Conservation (phyloP, 1,140 invertebrate species). For the Aphelenchoides fujianensis region DNA sequence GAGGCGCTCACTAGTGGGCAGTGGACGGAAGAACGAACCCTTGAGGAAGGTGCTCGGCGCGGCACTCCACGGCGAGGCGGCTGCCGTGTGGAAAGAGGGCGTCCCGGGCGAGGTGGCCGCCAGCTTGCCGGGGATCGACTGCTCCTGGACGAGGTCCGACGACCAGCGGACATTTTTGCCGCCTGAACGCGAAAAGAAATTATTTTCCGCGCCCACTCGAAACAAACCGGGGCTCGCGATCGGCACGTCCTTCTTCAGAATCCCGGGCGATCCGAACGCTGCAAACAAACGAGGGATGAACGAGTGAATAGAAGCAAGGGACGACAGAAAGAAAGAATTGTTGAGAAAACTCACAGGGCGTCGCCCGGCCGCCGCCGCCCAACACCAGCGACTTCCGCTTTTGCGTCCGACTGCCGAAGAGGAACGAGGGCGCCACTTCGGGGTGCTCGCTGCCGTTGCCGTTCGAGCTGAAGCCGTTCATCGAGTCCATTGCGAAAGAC, state of each 20-base stretch:
- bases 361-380: not conserved
- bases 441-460: not conserved
- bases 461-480: constrained; percentile 7
- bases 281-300: no score
- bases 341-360: not conserved
- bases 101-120: not conserved
- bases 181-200: not conserved
- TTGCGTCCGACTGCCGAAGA: not conserved
- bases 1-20: not conserved
- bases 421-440: constrained; percentile 6
- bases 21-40: not conserved
- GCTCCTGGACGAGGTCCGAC: constrained; percentile 10
- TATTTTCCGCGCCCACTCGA: not conserved
- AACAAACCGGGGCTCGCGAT: not conserved
- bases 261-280: constrained; percentile 6
- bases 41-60: not conserved
- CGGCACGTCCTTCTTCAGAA: constrained; percentile 1
- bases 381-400: constrained; percentile 4
- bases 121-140: not conserved
- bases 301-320: no score
- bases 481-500: not conserved
- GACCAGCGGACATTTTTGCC: constrained; percentile 13
- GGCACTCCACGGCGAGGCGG: not conserved
- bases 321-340: not conserved
- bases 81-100: not conserved